Percentiles rank a stretch among this genome's conserved stretches.
Evolutionary conservation across 2,113 vertebrate species (phyloP).

Genomic region (Okapia johnstoni): DNA sequence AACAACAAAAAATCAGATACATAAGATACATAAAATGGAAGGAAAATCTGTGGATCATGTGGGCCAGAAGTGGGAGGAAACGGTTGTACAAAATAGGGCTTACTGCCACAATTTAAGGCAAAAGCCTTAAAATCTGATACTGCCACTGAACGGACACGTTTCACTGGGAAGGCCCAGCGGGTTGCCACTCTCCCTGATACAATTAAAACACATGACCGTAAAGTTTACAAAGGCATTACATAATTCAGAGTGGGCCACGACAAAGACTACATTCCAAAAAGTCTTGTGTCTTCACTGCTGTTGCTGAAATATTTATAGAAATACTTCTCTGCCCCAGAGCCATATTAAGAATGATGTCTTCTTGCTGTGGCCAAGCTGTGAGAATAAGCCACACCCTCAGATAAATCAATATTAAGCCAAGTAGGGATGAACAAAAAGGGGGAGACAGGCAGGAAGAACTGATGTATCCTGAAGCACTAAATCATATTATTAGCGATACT

Average conservation of each 20-base stretch:
- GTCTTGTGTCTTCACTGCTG: not conserved
- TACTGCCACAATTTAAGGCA: not conserved
- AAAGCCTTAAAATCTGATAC: not conserved
- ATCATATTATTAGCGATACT: not conserved
- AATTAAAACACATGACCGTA: not conserved
- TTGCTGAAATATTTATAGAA: constrained; percentile 21
- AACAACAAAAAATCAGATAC: not conserved
- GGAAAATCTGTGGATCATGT: not conserved
- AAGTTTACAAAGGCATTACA: not conserved
- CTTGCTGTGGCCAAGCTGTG: not conserved
- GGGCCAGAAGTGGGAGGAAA: not conserved
- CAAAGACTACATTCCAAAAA: not conserved
- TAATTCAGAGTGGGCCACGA: not conserved
- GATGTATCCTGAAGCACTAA: not conserved
- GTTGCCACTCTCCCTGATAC: not conserved
- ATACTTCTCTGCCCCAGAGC: not conserved
- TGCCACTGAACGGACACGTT: not conserved
- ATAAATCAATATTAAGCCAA: not conserved
- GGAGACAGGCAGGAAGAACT: not conserved
- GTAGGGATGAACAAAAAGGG: not conserved
- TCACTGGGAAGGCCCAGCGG: not conserved
- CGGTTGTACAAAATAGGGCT: not conserved
- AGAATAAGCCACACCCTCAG: not conserved
- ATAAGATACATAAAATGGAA: not conserved
- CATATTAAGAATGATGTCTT: not conserved